phyloP scores from a whole-genome alignment of 2,113 vertebrate species.

The Herpetotheres cachinnans region DNA sequence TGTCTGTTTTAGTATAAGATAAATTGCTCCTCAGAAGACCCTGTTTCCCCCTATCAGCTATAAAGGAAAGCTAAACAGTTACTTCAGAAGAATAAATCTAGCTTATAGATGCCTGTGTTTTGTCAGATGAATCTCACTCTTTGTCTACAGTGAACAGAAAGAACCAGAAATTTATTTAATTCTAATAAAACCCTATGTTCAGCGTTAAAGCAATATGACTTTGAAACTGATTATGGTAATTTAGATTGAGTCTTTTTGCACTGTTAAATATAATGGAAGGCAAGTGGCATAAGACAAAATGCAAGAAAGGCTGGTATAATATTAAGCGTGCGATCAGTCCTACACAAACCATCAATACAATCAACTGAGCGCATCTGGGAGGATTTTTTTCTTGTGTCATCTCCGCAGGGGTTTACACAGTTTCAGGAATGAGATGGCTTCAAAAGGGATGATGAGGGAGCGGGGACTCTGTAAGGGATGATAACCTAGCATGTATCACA shows the following conservation, averaged over 20 bases:
- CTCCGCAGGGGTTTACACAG: not conserved
- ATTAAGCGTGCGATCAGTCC: not conserved
- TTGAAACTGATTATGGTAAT: not conserved
- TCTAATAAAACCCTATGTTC: not conserved
- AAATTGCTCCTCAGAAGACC: not conserved
- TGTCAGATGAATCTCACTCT: not conserved
- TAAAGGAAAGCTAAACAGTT: not conserved
- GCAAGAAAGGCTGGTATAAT: not conserved
- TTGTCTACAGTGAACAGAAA: not conserved
- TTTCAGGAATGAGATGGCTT: not conserved
- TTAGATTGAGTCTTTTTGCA: not conserved
- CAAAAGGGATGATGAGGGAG: not conserved
- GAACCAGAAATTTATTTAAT: not conserved
- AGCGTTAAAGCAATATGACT: not conserved
- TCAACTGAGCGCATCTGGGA: not conserved
- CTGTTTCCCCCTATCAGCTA: not conserved
- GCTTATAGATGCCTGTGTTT: not conserved
- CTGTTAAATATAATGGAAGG: not conserved
- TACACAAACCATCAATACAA: not conserved
- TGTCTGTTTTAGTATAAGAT: not conserved
- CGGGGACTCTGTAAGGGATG: not conserved
- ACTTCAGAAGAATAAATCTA: not conserved
- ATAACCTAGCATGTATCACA: not conserved
- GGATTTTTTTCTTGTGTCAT: not conserved
- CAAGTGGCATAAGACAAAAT: accelerated